Evolutionary conservation across 2,888 invertebrate genomes (phyloP), one percentile per base, ranked within the genome.

Genomic region (Epinotia brunnichana): DNA sequence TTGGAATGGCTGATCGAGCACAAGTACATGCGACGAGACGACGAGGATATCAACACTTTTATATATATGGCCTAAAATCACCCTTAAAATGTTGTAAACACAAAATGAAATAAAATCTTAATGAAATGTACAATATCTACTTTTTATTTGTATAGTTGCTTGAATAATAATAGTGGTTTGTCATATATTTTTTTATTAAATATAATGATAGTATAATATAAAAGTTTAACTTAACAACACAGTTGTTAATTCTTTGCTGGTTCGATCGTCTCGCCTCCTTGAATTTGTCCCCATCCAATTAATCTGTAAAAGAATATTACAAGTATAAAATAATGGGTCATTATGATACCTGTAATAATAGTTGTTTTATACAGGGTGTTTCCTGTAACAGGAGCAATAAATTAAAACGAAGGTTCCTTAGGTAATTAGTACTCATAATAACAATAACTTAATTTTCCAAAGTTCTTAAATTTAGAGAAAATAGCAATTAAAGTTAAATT

Each of bases 231-330:
- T 77, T 78, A 73, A 77, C 76, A 76, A 77, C 79, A 80, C 83
- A 83, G 83, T 76, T 74, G 79, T 91, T 89, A 93, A 81, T 95
- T 94, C 77, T 94, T 91, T 54, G 94, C 92, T 19, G 99, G 99
- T 84, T 97, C 97, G 84, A 99, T 98, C 80, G 98, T 98, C 87
- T 97, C 97, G 80, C 99, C 99, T 87, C 98, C 97, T 90, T 98
- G 96, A 91, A 99, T 99, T 91, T 99, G 98, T 80, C 99, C 99
- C 99, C 99, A 99, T 80, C 99, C 99, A 88, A 99, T 99, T 87
- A 99, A 96, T 90, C 97, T 97, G 94, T 39, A 94, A 94, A 78
- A 75, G n/a, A 48, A 48, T n/a, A 48, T n/a, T 48, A 13, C 3
- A 44, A 44, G 0, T 15, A 3, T 44, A 13, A 13, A 44, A 44